phyloP scores from a whole-genome alignment of 2,113 vertebrate genomes.

The Oncorhynchus mykiss region DNA sequence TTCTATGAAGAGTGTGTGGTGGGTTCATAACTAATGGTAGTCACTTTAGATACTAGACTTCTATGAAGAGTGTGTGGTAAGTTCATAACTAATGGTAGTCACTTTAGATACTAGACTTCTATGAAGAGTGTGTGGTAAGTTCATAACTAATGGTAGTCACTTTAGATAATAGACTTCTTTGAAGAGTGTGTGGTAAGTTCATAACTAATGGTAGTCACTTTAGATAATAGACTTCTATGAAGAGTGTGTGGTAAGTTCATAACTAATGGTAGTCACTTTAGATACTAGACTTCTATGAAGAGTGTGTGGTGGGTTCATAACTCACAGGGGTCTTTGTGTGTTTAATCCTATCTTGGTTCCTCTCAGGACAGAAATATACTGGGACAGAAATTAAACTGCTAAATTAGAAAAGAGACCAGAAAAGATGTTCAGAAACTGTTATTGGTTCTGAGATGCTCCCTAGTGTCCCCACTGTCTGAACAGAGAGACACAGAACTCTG shows the following conservation, averaged over 20 bases:
- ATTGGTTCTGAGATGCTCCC: no score
- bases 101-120: neutral
- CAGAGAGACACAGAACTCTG: no score
- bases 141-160: neutral
- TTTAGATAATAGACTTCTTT: neutral
- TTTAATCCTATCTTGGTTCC: neutral
- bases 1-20: neutral
- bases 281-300: neutral
- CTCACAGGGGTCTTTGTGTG: neutral
- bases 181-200: neutral
- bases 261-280: neutral
- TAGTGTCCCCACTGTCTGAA: neutral
- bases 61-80: neutral
- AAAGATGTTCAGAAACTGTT: no score
- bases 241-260: neutral
- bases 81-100: neutral
- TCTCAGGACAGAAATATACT: neutral
- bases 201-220: slow-evolving; percentile 2
- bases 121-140: neutral
- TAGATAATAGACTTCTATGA: neutral
- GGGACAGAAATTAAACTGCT: neutral
- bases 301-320: neutral
- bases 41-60: slow-evolving; percentile 9
- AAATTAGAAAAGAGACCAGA: neutral
- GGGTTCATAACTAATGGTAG: neutral